These are phyloP conservation scores for Drosophila prolongata DNA, from an alignment of 2,888 invertebrate species.

Conservation along the genomic window DNA sequence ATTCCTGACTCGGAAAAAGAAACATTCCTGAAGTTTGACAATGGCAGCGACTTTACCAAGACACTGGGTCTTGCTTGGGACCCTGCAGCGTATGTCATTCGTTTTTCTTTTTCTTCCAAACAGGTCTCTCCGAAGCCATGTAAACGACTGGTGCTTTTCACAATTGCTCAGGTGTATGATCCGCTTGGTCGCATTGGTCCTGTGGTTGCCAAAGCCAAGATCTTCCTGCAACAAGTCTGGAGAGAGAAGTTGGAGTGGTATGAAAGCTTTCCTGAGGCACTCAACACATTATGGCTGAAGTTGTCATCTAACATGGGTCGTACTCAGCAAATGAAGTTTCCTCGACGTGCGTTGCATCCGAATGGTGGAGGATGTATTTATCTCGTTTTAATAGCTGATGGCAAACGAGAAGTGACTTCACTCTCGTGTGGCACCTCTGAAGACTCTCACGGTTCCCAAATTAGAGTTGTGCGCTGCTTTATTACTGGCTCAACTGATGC, in stretches of 20 bases:
- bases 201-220: background rate
- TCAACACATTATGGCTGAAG: background rate
- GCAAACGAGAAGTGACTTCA: background rate
- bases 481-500: no score
- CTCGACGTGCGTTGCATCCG: background rate
- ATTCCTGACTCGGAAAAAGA: background rate
- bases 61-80: background rate
- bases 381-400: background rate
- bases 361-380: background rate
- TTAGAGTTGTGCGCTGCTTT: no score
- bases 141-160: background rate
- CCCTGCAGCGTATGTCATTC: background rate
- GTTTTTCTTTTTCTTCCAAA: background rate
- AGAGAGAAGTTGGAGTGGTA: background rate
- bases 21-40: background rate
- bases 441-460: no score
- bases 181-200: no score
- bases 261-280: background rate
- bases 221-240: background rate
- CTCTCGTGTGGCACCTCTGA: no score
- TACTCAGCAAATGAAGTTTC: background rate
- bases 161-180: background rate
- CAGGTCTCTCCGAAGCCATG: no score
- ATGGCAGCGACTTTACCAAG: background rate
- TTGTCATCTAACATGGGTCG: background rate